These are phyloP conservation scores for Drosophila ogumai DNA, from an alignment of 1,140 invertebrate genomes.

Conservation along the genomic window DNA sequence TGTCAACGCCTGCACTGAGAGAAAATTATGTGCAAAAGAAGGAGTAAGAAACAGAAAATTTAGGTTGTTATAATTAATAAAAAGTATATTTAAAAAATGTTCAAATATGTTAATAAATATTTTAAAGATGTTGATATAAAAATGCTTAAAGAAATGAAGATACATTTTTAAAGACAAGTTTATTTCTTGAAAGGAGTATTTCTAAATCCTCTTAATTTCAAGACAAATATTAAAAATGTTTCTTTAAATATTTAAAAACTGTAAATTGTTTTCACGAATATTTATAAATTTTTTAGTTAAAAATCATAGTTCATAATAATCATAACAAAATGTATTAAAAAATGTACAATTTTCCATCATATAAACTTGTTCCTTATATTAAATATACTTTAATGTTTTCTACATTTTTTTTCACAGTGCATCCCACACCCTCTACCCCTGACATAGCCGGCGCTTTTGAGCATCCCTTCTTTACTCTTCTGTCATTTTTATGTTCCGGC, in stretches of 20 bases:
- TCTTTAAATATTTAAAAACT: no score
- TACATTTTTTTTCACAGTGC: slow-evolving; percentile 2
- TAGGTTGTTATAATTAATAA: background rate
- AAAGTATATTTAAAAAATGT: background rate
- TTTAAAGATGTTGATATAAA: background rate
- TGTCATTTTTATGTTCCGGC: slow-evolving; percentile 82
- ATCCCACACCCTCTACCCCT: background rate
- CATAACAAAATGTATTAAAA: no score
- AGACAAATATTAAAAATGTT: no score
- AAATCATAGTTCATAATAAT: no score
- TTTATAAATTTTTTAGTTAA: no score
- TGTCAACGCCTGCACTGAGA: slow-evolving; percentile 68
- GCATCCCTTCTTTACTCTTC: slow-evolving; percentile 52
- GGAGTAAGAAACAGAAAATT: background rate
- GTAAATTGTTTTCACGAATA: no score
- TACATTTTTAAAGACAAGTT: no score
- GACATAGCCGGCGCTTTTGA: slow-evolving; percentile 18
- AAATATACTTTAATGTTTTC: background rate
- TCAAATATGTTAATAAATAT: background rate
- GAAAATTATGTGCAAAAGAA: background rate
- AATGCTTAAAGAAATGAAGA: no score
- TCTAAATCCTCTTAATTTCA: no score
- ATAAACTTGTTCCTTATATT: no score
- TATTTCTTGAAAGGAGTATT: no score
- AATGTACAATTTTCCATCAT: no score